Conservation (phyloP, 1,140 invertebrate species). For the Papilio glaucus region DNA sequence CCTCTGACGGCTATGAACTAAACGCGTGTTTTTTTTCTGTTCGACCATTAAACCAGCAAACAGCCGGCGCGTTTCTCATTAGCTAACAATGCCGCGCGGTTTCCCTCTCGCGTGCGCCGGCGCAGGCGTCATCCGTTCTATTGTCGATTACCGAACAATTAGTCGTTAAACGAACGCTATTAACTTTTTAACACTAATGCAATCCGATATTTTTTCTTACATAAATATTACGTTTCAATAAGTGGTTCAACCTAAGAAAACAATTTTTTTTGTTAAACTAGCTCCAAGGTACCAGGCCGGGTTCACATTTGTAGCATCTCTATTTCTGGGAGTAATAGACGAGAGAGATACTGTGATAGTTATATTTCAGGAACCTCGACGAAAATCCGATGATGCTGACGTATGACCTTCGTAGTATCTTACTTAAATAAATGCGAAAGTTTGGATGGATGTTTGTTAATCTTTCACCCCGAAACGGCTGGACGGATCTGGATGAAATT, state of each 20-base stretch:
- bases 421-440: too few relatives aligned
- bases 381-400: too few relatives aligned
- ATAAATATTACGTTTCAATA: slow-evolving; percentile 11
- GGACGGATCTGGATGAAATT: too few relatives aligned
- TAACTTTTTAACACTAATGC: background rate
- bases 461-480: too few relatives aligned
- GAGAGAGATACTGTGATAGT: too few relatives aligned
- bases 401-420: too few relatives aligned
- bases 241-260: background rate
- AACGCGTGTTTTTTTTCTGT: background rate
- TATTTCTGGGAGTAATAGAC: too few relatives aligned
- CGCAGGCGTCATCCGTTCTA: slow-evolving; percentile 9
- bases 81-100: slow-evolving; percentile 7
- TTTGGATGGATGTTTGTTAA: too few relatives aligned
- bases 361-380: too few relatives aligned
- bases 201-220: background rate
- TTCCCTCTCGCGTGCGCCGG: background rate
- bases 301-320: background rate
- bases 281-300: background rate
- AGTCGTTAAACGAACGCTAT: background rate
- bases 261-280: background rate
- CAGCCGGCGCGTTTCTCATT: background rate
- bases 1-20: slow-evolving; percentile 13
- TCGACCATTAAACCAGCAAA: slow-evolving; percentile 4
- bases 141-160: slow-evolving; percentile 23